These are phyloP conservation scores for Drosophila nebulosa DNA, from an alignment of 1,140 invertebrate genomes.

Conservation along the genomic window DNA sequence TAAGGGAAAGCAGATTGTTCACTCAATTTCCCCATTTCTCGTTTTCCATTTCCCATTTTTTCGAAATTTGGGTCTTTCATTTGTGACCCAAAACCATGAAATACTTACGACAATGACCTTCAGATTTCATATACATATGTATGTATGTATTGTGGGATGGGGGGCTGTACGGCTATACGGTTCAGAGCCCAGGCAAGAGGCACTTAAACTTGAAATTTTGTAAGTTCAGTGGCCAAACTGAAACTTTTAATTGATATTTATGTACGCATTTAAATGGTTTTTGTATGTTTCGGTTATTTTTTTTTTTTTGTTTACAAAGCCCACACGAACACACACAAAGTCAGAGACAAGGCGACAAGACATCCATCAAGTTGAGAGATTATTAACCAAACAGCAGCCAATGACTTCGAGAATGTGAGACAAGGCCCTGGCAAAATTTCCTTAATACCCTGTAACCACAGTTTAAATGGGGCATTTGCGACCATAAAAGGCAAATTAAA, in stretches of 20 bases:
- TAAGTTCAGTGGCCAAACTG: slow-evolving; percentile 51
- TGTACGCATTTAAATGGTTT: slow-evolving; percentile 48
- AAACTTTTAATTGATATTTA: slow-evolving; percentile 65
- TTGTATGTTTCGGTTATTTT: slow-evolving; percentile 10
- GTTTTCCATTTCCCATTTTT: too few relatives aligned
- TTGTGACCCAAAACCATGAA: slow-evolving; percentile 22
- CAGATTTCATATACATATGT: slow-evolving; percentile 10
- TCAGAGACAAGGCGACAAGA: neutral
- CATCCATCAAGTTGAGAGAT: slow-evolving; percentile 53
- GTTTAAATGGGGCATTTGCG: neutral
- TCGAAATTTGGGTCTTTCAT: slow-evolving; percentile 1
- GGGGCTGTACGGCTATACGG: slow-evolving; percentile 35
- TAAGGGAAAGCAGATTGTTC: slow-evolving; percentile 7
- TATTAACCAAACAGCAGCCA: slow-evolving; percentile 22
- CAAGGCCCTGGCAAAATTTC: slow-evolving; percentile 20
- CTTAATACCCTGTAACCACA: neutral
- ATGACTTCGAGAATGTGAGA: neutral
- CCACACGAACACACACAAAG: slow-evolving; percentile 37
- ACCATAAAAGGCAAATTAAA: too few relatives aligned
- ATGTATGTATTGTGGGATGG: too few relatives aligned
- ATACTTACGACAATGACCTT: slow-evolving; percentile 63
- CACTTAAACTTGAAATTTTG: slow-evolving; percentile 64
- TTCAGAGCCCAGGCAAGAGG: slow-evolving; percentile 42
- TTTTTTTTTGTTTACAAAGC: slow-evolving; percentile 12
- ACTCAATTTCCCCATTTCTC: neutral